Percentiles rank a stretch among this genome's conserved stretches.
phyloP scores from a whole-genome alignment of 2,888 invertebrate genomes.

The Nomada flava region DNA sequence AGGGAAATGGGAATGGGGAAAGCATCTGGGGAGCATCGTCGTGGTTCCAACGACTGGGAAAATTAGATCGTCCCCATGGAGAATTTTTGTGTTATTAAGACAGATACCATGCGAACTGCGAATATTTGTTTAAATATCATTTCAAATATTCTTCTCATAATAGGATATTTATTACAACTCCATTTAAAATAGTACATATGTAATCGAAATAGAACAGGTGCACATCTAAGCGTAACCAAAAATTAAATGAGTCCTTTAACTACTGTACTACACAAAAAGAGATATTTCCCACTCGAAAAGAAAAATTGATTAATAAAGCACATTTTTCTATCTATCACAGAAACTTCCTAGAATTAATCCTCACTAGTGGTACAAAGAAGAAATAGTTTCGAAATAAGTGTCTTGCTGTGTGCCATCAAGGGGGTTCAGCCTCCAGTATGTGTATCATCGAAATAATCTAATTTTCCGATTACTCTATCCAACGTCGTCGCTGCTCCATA shows the following conservation, averaged over 20 bases:
- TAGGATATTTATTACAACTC: no score
- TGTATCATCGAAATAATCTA: constrained; percentile 70
- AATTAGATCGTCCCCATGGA: not conserved
- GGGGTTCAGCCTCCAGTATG: constrained; percentile 15
- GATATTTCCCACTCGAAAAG: no score
- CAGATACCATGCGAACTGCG: no score
- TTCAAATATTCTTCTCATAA: no score
- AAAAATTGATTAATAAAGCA: no score
- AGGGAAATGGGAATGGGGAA: not conserved
- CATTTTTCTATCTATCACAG: not conserved
- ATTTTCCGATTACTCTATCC: constrained; percentile 70
- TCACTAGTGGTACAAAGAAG: not conserved
- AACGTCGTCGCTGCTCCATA: constrained; percentile 18
- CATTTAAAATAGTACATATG: no score
- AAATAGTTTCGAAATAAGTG: constrained; percentile 30
- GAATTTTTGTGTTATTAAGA: no score
- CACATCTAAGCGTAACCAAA: no score
- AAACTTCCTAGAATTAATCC: not conserved
- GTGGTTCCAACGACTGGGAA: not conserved
- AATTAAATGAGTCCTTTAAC: no score
- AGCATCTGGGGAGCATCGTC: not conserved
- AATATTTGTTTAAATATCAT: no score
- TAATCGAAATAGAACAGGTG: no score
- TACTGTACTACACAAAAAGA: no score
- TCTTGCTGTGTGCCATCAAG: constrained; percentile 11